Percentiles rank a stretch among this genome's conserved stretches.
Conservation (phyloP, 2,888 invertebrate genomes). For the Synanthedon formicaeformis region DNA sequence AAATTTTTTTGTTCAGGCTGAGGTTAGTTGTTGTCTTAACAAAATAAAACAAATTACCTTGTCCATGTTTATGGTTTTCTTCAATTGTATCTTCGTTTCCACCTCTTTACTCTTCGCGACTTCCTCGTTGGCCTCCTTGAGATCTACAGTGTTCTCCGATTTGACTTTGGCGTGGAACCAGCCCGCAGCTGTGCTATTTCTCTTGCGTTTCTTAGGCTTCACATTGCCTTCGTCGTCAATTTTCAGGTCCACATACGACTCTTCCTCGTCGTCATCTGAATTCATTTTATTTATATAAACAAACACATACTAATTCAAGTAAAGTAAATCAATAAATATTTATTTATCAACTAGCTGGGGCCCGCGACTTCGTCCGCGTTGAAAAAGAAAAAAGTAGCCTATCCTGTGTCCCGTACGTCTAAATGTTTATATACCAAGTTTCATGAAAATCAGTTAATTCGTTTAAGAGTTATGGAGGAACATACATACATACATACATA, state of each 20-base stretch:
- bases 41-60: slow-evolving; percentile 27
- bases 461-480: too few species aligned
- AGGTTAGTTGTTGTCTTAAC: too few species aligned
- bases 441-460: too few species aligned
- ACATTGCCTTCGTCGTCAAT: slow-evolving; percentile 52
- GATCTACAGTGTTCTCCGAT: slow-evolving; percentile 10
- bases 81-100: slow-evolving; percentile 46
- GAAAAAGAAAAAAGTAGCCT: too few species aligned
- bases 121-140: slow-evolving; percentile 8
- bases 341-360: too few species aligned
- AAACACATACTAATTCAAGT: neutral
- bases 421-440: too few species aligned
- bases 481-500: too few species aligned
- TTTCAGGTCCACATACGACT: slow-evolving; percentile 51
- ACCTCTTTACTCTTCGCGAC: slow-evolving; percentile 29
- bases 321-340: too few species aligned
- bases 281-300: neutral
- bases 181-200: slow-evolving; percentile 15
- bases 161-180: slow-evolving; percentile 54
- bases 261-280: slow-evolving; percentile 51
- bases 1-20: too few species aligned
- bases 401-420: too few species aligned
- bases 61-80: slow-evolving; percentile 52
- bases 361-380: too few species aligned
- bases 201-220: slow-evolving; percentile 36